Evolutionary conservation across 1,140 invertebrate species (phyloP), one percentile per base, ranked within the genome.

Genomic region (Melipona quadrifasciata): DNA sequence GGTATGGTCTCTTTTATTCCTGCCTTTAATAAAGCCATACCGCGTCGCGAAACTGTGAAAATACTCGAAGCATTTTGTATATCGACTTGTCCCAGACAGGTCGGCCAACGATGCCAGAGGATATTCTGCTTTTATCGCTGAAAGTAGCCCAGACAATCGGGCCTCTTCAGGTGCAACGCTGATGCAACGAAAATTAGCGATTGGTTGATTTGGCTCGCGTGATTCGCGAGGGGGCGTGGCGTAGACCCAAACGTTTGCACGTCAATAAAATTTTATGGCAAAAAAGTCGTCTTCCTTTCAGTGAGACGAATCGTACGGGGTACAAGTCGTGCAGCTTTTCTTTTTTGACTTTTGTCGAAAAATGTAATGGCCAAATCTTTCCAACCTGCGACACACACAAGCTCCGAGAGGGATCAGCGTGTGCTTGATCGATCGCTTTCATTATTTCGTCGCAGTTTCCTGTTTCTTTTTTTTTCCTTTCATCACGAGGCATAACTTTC

Each of bases 1-100:
- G 34, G 5, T 24, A 39, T 21, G 39, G n/a, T 71, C 68, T 31
- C 61, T 78, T 85, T 53, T 34, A 61, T 72, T 77, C 47, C 61
- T 21, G 19, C 67, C 74, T 80, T 65, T 85, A 77, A 87, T 88
- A 82, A 87, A 81, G 68, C 65, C 24, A 68, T 64, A 61, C 39
- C 70, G 57, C 61, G 47, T 67, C 39, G 57, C 72, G 34, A 27
- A n/a, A 17, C 39, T 27, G 77, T 76, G 58, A 81, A 87, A 74
- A 71, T 57, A 34, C 39, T 21, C 14, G 74, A 0, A 24, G 6
- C 24, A 0, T 47, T 51, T 51, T 51, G 21, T 51, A 11, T n/a
- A 39, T 24, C 67, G 67, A n/a, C 3, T 21, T 19, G 19, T 21
- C n/a, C 34, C 19, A 68, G 1, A 24, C 67, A 11, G 14, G 10